phyloP scores from a whole-genome alignment of 2,888 invertebrate species.

The Caenorhabditis sp. region DNA sequence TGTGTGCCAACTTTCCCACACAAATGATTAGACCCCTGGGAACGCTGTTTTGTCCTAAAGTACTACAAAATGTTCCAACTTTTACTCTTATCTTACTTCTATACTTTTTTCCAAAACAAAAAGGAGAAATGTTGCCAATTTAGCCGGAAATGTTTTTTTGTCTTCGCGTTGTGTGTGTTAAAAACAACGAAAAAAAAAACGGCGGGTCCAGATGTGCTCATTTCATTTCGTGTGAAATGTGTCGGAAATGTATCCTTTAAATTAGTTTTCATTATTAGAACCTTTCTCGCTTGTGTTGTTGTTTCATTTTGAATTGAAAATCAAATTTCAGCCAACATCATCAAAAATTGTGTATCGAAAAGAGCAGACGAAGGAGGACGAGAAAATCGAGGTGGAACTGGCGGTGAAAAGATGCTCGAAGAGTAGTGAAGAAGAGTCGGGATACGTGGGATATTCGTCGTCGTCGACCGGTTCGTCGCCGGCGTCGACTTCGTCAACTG shows the following conservation, averaged over 20 bases:
- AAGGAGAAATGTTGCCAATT: background rate
- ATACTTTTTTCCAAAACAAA: background rate
- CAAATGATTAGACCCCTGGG: background rate
- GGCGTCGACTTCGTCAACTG: conserved; percentile 52
- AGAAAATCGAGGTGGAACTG: background rate
- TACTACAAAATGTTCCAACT: background rate
- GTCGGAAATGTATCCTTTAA: background rate
- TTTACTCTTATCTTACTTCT: background rate
- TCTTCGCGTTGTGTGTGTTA: background rate
- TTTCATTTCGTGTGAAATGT: background rate
- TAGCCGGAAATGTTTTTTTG: background rate
- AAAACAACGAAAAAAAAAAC: background rate
- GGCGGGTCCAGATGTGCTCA: background rate
- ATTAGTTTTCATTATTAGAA: too few relatives aligned
- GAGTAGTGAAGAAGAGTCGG: conserved; percentile 58
- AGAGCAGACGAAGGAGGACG: too few relatives aligned
- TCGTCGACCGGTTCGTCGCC: conserved; percentile 43
- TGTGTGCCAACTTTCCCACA: background rate
- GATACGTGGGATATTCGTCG: conserved; percentile 49
- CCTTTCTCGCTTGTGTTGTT: background rate
- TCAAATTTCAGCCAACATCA: background rate
- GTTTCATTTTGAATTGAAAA: background rate
- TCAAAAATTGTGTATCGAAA: background rate
- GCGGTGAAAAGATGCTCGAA: conserved; percentile 39
- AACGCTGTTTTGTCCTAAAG: background rate